phyloP scores from a whole-genome alignment of 2,888 invertebrate species.

The Rhingia rostrata region DNA sequence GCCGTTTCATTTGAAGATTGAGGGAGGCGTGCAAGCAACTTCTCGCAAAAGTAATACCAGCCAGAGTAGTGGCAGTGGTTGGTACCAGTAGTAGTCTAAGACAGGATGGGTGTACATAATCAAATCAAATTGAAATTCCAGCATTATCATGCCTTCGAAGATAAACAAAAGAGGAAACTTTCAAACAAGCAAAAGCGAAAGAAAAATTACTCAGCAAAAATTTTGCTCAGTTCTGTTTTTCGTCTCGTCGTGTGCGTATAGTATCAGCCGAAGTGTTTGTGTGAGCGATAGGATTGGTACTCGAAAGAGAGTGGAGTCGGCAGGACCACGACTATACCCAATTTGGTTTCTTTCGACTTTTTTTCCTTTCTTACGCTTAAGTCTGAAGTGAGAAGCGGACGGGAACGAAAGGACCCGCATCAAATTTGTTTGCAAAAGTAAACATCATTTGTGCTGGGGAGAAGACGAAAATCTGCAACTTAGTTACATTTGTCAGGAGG shows the following conservation, averaged over 20 bases:
- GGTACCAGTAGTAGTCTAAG: constrained; percentile 13
- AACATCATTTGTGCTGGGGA: constrained; percentile 69
- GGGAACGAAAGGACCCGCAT: constrained; percentile 56
- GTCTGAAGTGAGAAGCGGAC: constrained; percentile 5
- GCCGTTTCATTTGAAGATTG: constrained; percentile 55
- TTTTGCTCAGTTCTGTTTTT: constrained; percentile 18
- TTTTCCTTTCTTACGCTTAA: not conserved
- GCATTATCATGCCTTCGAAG: constrained; percentile 73
- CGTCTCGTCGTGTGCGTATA: constrained; percentile 1
- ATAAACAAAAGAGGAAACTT: constrained; percentile 69
- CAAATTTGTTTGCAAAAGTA: constrained; percentile 67
- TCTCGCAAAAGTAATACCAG: constrained; percentile 43
- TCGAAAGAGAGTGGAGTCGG: constrained; percentile 18
- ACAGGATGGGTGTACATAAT: constrained; percentile 63
- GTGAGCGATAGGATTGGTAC: constrained; percentile 44
- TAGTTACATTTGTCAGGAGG: constrained; percentile 45
- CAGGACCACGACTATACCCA: not conserved
- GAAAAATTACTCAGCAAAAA: constrained; percentile 72
- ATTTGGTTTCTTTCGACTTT: not conserved
- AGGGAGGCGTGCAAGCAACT: constrained; percentile 9
- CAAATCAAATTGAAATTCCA: constrained; percentile 75
- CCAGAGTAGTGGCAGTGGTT: constrained; percentile 3
- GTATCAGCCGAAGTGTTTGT: not conserved
- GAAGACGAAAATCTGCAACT: constrained; percentile 62
- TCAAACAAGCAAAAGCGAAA: constrained; percentile 50